Percentiles rank a stretch among this genome's conserved stretches.
phyloP scores from a whole-genome alignment of 2,797 vertebrate genomes.

The Hirundo rustica region DNA sequence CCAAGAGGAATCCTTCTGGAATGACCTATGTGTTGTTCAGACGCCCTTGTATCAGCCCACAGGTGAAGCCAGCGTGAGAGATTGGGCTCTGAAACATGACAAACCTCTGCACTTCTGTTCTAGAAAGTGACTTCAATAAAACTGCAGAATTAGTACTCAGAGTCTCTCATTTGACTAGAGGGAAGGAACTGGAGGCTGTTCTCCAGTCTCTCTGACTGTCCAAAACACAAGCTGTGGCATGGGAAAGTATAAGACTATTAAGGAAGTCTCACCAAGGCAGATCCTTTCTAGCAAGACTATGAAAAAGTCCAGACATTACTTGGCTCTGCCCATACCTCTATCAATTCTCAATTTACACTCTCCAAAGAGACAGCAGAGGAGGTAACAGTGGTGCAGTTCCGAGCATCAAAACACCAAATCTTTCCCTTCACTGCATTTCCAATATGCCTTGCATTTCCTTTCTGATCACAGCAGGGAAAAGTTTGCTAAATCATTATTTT shows the following conservation, averaged over 20 bases:
- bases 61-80: neutral
- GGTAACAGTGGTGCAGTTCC: neutral
- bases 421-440: neutral
- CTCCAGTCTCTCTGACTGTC: neutral
- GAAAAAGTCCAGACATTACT: neutral
- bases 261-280: neutral
- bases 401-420: neutral
- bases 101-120: neutral
- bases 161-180: neutral
- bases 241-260: neutral
- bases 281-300: neutral
- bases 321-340: neutral
- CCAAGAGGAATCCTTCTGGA: neutral
- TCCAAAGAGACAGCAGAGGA: neutral
- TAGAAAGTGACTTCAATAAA: neutral
- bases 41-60: neutral
- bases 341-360: neutral
- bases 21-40: neutral
- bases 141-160: neutral
- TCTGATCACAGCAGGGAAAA: neutral
- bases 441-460: neutral
- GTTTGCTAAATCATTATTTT: slow-evolving; percentile 15
- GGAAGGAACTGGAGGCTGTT: neutral
- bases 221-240: neutral
- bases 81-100: neutral